Base-by-base conservation (phyloP, 2,888 invertebrate species). In the Campopleginae sp. region DNA sequence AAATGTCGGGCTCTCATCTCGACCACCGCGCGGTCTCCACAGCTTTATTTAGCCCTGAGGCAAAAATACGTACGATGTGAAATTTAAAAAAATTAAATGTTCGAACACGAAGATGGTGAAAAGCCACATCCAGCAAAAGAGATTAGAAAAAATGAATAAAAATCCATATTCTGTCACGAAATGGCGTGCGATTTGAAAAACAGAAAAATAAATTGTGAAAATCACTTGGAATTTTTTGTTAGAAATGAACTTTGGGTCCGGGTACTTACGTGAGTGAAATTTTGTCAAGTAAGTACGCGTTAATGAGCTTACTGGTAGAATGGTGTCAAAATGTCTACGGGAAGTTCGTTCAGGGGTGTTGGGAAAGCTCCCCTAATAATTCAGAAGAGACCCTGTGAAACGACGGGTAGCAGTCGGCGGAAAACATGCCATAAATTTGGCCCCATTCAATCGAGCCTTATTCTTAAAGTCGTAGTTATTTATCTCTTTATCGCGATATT, bases 391-490 rank as follows among this genome's bases (percentile, higher is more conserved):
- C 54, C 63, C 33, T 58, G 10, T 27, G 27, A 85, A 86, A 87
- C 86, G 76, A 58, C 46, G 68, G 74, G 78, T 76, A 80, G 42
- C 51, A 19, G 61, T 33, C 33, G 14, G 63, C 51, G 76, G 70
- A 85, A 86, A 85, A 85, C 31, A 74, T 42, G 51, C 76, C 74
- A 84, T 82, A 81, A 82, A 86, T 86, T 84, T 86, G 80, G 81
- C 81, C 76, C 38, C 38, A 33, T 84, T 75, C 38, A 19, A 44
- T 51, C 10, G 42, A 66, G 58, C 19, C 17, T 65, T 14, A 31
- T 71, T 38, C 42, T 31, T 66, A 38, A 38, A n/a, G 33, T 48
- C 42, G 19, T 44, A 12, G 19, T 84, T 72, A 71, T 83, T 54
- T 72, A 71, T 58, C 42, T 77, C 75, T 75, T 63, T 63, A 75